phyloP scores from a whole-genome alignment of 1,140 invertebrate species.

The Drosophila mayri region DNA sequence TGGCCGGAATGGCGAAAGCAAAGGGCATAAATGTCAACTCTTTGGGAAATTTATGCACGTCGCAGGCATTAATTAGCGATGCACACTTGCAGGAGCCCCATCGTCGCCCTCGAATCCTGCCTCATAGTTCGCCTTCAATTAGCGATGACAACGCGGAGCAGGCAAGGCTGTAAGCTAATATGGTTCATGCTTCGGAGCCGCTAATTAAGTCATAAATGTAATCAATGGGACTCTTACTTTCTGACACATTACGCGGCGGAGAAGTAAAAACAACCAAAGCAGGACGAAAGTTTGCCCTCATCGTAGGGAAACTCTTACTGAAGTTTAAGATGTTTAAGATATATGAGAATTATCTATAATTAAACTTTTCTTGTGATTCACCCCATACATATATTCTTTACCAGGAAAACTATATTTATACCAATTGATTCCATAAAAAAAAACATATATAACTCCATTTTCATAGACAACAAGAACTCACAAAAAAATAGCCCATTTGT shows the following conservation, averaged over 20 bases:
- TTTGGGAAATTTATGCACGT: constrained; percentile 79
- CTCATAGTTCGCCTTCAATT: constrained; percentile 56
- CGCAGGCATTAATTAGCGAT: constrained; percentile 72
- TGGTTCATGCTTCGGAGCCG: constrained; percentile 24
- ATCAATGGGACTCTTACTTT: constrained; percentile 47
- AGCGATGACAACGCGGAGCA: constrained; percentile 17
- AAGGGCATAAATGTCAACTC: constrained; percentile 75
- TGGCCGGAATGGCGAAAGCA: constrained; percentile 41
- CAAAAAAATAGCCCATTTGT: constrained; percentile 1
- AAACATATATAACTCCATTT: not conserved
- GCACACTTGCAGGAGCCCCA: constrained; percentile 50
- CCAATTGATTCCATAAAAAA: not conserved
- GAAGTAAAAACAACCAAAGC: not conserved
- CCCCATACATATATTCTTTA: too few species aligned
- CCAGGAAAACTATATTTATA: not conserved
- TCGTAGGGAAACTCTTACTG: too few species aligned
- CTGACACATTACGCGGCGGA: constrained; percentile 11
- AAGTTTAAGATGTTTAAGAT: not conserved
- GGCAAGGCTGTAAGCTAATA: constrained; percentile 62
- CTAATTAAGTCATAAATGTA: constrained; percentile 78
- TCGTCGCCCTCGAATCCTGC: constrained; percentile 1
- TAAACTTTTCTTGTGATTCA: not conserved
- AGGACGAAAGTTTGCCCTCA: not conserved
- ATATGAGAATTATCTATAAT: not conserved
- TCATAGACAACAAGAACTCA: not conserved